A percentile compares a stretch with the other conserved stretches of the same genome.
phyloP scores from a whole-genome alignment of 2,888 invertebrate species.

The Gnatocerus cornutus region DNA sequence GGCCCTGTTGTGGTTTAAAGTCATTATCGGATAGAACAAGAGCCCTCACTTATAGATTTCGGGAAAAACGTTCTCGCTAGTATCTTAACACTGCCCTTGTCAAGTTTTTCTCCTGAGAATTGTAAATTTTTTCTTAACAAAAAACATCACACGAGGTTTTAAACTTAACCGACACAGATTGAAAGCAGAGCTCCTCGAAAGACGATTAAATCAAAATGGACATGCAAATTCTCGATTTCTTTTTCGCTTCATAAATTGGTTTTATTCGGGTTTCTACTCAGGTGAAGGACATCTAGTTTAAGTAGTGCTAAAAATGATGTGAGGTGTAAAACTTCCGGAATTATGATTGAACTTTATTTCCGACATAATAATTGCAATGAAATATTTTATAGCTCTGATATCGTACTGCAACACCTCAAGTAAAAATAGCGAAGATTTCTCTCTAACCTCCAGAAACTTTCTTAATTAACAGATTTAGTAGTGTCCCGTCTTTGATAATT shows the following conservation, averaged over 20 bases:
- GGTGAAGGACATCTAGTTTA: not conserved
- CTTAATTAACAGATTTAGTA: not conserved
- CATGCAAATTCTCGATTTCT: not conserved
- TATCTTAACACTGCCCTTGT: not conserved
- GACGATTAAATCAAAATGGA: not conserved
- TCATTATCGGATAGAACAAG: conserved; percentile 22
- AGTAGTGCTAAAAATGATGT: not conserved
- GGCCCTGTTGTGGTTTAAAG: conserved; percentile 56
- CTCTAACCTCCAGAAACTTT: not conserved
- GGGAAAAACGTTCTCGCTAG: conserved; percentile 1
- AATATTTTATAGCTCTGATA: conserved; percentile 16
- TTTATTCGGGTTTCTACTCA: not conserved
- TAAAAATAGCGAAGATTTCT: too few relatives aligned
- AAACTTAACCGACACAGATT: not conserved
- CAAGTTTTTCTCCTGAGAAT: not conserved
- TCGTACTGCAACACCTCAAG: too few relatives aligned
- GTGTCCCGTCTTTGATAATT: not conserved
- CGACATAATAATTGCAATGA: conserved; percentile 18
- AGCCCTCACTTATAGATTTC: conserved; percentile 23
- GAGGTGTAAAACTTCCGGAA: not conserved
- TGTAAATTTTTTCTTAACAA: conserved; percentile 1
- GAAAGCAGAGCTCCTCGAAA: not conserved
- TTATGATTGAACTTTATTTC: not conserved
- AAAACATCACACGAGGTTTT: not conserved
- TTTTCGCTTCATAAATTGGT: not conserved